Evolutionary conservation across 30 jellyfish, hydroid and myxozoan species (phyloP).

Genomic region (Aurelia sp.): DNA sequence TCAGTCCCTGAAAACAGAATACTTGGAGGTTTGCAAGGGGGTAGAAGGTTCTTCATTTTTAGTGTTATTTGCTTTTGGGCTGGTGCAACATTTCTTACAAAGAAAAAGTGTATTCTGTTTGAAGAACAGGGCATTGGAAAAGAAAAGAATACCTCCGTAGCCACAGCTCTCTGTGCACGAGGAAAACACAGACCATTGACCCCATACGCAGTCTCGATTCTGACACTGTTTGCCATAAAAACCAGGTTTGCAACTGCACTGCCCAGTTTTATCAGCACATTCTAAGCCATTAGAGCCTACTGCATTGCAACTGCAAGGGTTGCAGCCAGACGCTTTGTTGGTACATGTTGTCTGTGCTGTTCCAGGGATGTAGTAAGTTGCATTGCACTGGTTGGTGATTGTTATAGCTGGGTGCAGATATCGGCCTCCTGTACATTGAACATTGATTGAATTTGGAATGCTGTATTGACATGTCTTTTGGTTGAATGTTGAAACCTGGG

Average conservation of each 20-base stretch:
- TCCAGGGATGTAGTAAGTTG: constrained; percentile 24
- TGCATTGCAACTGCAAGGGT: constrained; percentile 41
- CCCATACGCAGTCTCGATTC: constrained; percentile 40
- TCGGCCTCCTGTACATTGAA: constrained; percentile 42
- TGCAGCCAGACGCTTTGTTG: constrained; percentile 24
- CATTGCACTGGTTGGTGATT: constrained; percentile 28
- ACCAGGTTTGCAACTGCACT: constrained; percentile 43
- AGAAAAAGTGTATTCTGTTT: too few relatives aligned
- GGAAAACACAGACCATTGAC: constrained; percentile 17
- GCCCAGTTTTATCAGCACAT: constrained; percentile 18
- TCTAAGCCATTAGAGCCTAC: constrained; percentile 21
- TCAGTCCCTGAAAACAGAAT: too few relatives aligned
- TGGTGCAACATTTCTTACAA: too few relatives aligned
- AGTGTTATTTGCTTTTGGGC: too few relatives aligned
- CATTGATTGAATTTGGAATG: constrained; percentile 22
- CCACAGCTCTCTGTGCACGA: constrained; percentile 14
- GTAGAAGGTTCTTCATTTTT: too few relatives aligned
- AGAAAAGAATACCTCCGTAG: background rate
- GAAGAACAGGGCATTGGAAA: too few relatives aligned
- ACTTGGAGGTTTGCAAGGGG: too few relatives aligned
- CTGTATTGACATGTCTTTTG: constrained; percentile 25
- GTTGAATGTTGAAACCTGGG: constrained; percentile 12
- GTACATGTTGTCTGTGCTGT: constrained; percentile 17
- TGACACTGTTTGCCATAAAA: constrained; percentile 49
- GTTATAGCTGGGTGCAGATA: constrained; percentile 37